These are phyloP conservation scores for Hoplias malabaricus DNA, from an alignment of 2,113 vertebrate genomes.

Conservation along the genomic window DNA sequence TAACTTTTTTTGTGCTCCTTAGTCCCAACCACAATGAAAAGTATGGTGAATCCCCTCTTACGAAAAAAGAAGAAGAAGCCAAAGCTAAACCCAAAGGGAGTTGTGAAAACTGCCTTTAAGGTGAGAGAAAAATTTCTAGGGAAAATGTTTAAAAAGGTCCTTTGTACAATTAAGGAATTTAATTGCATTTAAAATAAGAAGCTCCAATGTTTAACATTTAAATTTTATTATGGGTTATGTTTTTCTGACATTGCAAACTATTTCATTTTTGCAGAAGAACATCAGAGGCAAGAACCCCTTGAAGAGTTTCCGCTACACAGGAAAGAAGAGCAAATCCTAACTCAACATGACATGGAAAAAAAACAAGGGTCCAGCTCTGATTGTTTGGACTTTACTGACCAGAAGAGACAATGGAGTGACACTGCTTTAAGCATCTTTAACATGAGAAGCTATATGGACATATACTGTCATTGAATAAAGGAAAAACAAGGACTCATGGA, in stretches of 20 bases:
- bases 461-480: not conserved
- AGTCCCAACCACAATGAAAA: constrained; percentile 79
- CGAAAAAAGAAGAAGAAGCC: constrained; percentile 44
- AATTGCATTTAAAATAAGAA: too few relatives aligned
- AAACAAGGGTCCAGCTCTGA: not conserved
- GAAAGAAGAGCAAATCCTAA: constrained; percentile 54
- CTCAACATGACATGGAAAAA: not conserved
- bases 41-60: constrained; percentile 57
- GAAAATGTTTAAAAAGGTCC: not conserved
- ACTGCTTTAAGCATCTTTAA: not conserved
- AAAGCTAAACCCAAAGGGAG: constrained; percentile 38
- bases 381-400: not conserved
- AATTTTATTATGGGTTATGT: too few relatives aligned
- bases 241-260: too few relatives aligned
- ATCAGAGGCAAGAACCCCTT: constrained; percentile 68
- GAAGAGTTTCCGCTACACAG: constrained; percentile 70
- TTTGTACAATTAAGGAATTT: too few relatives aligned
- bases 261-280: constrained; percentile 63
- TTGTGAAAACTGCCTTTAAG: constrained; percentile 66
- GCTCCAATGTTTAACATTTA: too few relatives aligned
- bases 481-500: not conserved
- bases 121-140: constrained; percentile 50
- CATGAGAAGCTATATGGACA: not conserved
- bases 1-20: not conserved
- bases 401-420: not conserved